Evolutionary conservation across 1,140 invertebrate genomes (phyloP).

Genomic region (Chymomyza costata): DNA sequence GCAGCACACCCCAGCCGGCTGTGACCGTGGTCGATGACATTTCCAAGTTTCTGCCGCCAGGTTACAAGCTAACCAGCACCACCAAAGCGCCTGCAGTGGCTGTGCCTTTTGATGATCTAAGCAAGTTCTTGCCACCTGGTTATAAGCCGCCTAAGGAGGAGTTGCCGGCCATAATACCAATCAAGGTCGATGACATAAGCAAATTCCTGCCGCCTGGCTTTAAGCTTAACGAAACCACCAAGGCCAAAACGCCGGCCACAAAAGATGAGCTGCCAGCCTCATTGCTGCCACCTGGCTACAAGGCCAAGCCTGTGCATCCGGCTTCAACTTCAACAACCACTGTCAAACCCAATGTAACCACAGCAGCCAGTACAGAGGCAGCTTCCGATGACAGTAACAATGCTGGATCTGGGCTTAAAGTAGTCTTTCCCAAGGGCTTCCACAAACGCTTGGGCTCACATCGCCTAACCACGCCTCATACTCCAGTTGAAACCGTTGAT

Average conservation of each 20-base stretch:
- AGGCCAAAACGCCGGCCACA: slow-evolving; percentile 57
- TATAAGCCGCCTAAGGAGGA: slow-evolving; percentile 75
- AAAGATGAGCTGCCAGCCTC: slow-evolving; percentile 77
- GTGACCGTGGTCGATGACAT: slow-evolving; percentile 75
- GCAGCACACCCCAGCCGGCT: slow-evolving; percentile 47
- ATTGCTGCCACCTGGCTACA: slow-evolving; percentile 80
- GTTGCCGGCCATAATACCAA: slow-evolving; percentile 45
- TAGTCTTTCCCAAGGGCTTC: slow-evolving; percentile 87
- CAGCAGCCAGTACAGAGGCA: slow-evolving; percentile 41
- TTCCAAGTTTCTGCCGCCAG: slow-evolving; percentile 80
- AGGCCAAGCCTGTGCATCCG: slow-evolving; percentile 50
- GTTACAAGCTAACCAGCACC: slow-evolving; percentile 72
- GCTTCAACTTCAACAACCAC: slow-evolving; percentile 45
- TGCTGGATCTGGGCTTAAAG: slow-evolving; percentile 78
- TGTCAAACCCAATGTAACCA: slow-evolving; percentile 36
- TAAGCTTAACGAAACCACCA: slow-evolving; percentile 74
- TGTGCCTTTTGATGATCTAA: slow-evolving; percentile 75
- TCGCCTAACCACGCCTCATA: slow-evolving; percentile 79
- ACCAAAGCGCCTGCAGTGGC: slow-evolving; percentile 54
- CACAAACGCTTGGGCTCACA: slow-evolving; percentile 81
- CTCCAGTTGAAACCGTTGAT: slow-evolving; percentile 35
- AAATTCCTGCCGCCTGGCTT: slow-evolving; percentile 78
- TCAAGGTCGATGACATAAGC: slow-evolving; percentile 73
- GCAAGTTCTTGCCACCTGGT: slow-evolving; percentile 76
- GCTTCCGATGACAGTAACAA: slow-evolving; percentile 8